These are phyloP conservation scores for Kryptopterus vitreolus DNA, from an alignment of 2,797 vertebrate genomes.

Conservation along the genomic window DNA sequence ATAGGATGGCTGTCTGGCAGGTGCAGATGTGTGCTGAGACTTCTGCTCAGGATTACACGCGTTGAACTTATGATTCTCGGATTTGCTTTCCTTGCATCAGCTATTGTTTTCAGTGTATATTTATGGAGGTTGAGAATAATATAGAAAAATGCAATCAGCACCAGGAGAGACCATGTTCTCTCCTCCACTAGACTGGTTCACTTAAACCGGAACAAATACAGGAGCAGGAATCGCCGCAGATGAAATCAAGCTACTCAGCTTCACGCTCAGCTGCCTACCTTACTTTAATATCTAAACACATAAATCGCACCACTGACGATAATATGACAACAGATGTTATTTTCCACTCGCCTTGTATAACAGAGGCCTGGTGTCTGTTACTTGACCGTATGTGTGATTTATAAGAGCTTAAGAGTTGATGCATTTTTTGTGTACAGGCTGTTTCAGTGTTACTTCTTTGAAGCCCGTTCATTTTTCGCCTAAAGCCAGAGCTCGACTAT, in stretches of 20 bases:
- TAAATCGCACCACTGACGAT: slow-evolving; percentile 41
- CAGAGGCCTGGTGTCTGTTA: slow-evolving; percentile 29
- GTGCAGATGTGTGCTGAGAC: background rate
- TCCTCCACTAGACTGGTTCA: background rate
- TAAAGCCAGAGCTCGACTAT: background rate
- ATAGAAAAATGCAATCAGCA: background rate
- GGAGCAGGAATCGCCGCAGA: background rate
- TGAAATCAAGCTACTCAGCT: slow-evolving; percentile 4
- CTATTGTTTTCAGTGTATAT: slow-evolving; percentile 11
- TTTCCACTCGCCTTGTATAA: slow-evolving; percentile 31
- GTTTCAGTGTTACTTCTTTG: slow-evolving; percentile 27
- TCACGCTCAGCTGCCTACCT: slow-evolving; percentile 30
- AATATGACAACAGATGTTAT: slow-evolving; percentile 46
- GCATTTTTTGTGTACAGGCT: background rate
- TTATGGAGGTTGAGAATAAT: slow-evolving; percentile 13
- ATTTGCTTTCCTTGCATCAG: slow-evolving; percentile 9
- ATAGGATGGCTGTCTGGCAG: slow-evolving; percentile 4
- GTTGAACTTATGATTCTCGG: slow-evolving; percentile 1
- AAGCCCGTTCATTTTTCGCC: slow-evolving; percentile 8
- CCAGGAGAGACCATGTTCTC: background rate
- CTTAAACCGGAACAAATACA: background rate
- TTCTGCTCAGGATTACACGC: slow-evolving; percentile 10
- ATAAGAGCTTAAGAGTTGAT: slow-evolving; percentile 14
- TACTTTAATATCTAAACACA: slow-evolving; percentile 40
- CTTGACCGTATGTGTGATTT: slow-evolving; percentile 34